Evolutionary conservation across 2,113 vertebrate species (phyloP).

Genomic region (Trematomus loennbergii): DNA sequence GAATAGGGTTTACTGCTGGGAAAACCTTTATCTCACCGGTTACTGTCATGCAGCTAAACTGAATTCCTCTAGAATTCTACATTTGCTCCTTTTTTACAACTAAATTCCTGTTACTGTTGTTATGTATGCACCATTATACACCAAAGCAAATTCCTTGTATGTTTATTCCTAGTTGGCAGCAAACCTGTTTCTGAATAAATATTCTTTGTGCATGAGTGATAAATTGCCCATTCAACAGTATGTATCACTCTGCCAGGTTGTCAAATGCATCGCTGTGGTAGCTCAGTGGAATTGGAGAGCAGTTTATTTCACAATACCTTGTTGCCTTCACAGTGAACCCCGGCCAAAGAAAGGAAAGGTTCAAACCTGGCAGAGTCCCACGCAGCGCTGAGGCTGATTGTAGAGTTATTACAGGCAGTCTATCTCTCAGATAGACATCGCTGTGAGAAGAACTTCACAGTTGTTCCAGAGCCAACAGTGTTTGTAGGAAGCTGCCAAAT

Average conservation of each 20-base stretch:
- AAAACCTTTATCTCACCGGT: background rate
- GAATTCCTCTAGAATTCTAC: too few species aligned
- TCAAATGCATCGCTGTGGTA: slow-evolving; percentile 21
- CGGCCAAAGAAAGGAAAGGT: slow-evolving; percentile 37
- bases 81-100: too few species aligned
- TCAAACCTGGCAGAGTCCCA: slow-evolving; percentile 46
- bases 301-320: slow-evolving; percentile 28
- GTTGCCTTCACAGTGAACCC: slow-evolving; percentile 28
- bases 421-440: slow-evolving; percentile 58
- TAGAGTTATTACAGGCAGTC: slow-evolving; percentile 57
- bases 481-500: slow-evolving; percentile 71
- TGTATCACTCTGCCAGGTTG: slow-evolving; percentile 19
- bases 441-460: slow-evolving; percentile 33
- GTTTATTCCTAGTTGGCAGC: too few species aligned
- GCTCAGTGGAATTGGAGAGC: slow-evolving; percentile 33
- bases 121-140: too few species aligned
- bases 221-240: background rate
- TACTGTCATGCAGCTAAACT: background rate
- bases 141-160: too few species aligned
- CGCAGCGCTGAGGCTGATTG: slow-evolving; percentile 36
- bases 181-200: background rate
- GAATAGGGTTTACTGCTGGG: too few species aligned
- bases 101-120: too few species aligned
- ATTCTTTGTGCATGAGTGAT: background rate
- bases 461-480: slow-evolving; percentile 53